These are phyloP conservation scores for Peromyscus maniculatus DNA, from an alignment of 2,113 vertebrate species.

Conservation along the genomic window DNA sequence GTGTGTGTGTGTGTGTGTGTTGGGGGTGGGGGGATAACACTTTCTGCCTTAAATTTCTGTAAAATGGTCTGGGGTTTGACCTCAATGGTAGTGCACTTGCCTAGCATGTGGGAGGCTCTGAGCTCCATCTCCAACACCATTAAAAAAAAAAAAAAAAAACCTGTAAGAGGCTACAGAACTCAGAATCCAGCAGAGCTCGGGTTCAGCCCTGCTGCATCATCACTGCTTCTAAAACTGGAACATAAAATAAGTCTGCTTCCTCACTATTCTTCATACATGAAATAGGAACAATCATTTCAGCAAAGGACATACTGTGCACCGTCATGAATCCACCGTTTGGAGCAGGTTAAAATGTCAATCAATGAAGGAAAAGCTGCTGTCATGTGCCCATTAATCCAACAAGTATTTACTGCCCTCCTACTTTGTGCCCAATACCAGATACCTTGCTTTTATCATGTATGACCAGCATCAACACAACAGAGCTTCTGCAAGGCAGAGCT, in stretches of 20 bases:
- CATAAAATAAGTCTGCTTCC: background rate
- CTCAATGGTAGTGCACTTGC: background rate
- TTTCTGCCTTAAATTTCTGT: background rate
- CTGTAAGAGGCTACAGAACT: background rate
- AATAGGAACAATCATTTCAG: background rate
- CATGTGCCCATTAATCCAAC: background rate
- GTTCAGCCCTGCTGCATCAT: background rate
- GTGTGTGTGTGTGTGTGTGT: background rate
- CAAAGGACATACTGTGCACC: background rate
- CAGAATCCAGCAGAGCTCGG: background rate
- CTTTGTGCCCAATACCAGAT: background rate
- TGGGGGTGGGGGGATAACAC: background rate
- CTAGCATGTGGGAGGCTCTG: background rate
- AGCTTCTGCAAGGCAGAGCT: background rate
- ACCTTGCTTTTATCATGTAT: background rate
- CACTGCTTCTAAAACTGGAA: background rate
- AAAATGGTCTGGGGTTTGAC: background rate
- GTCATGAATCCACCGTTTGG: background rate
- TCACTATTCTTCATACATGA: background rate
- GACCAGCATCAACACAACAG: background rate
- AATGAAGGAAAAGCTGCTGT: background rate
- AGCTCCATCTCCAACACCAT: background rate
- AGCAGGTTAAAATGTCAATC: background rate
- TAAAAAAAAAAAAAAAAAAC: background rate
- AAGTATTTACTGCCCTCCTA: background rate